These are phyloP conservation scores for Pachymerium ferrugineum DNA, from an alignment of 2,888 invertebrate genomes.

Conservation along the genomic window DNA sequence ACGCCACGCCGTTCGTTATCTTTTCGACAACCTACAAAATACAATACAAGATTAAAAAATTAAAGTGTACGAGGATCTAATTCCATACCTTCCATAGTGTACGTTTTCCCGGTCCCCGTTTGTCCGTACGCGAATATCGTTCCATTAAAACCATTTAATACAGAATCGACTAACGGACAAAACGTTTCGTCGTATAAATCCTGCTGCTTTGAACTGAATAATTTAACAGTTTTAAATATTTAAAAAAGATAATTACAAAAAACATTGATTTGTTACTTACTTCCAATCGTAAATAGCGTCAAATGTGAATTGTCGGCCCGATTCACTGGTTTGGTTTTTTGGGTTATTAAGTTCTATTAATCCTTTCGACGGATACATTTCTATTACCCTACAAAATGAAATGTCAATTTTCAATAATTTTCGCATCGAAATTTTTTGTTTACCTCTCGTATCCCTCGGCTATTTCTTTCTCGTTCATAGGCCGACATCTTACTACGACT, in stretches of 20 bases:
- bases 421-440: slow-evolving; percentile 28
- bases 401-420: not conserved
- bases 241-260: not conserved
- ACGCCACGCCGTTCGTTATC: slow-evolving; percentile 72
- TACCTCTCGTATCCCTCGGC: slow-evolving; percentile 61
- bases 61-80: not conserved
- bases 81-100: slow-evolving; percentile 59
- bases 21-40: slow-evolving; percentile 55
- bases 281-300: slow-evolving; percentile 92
- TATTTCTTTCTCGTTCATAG: slow-evolving; percentile 82
- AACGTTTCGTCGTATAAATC: slow-evolving; percentile 95
- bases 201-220: slow-evolving; percentile 71
- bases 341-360: slow-evolving; percentile 86
- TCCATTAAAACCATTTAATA: slow-evolving; percentile 95
- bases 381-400: slow-evolving; percentile 59
- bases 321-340: slow-evolving; percentile 63
- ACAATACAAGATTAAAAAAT: not conserved
- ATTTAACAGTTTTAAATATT: slow-evolving; percentile 32
- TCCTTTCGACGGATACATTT: slow-evolving; percentile 77
- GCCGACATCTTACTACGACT: slow-evolving; percentile 94
- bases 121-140: slow-evolving; percentile 99
- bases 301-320: slow-evolving; percentile 84
- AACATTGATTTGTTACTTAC: slow-evolving; percentile 48
- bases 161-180: slow-evolving; percentile 87
- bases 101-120: slow-evolving; percentile 87